Conservation (phyloP, 2,888 invertebrate genomes). For the Zaprionus bogoriensis region DNA sequence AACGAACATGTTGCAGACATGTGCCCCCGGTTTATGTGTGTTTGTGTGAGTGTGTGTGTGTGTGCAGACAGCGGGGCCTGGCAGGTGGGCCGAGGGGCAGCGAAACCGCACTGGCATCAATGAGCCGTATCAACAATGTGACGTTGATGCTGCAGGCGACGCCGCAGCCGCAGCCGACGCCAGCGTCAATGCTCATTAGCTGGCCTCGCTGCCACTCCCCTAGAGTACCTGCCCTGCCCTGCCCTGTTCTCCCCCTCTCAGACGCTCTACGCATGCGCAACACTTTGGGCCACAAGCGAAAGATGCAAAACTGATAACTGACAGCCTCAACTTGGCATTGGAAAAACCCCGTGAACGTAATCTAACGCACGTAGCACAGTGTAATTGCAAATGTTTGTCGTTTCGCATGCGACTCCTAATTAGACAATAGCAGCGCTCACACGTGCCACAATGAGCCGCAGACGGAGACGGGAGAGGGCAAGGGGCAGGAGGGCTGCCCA, state of each 20-base stretch:
- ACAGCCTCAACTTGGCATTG: constrained; percentile 30
- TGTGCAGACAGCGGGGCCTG: constrained; percentile 24
- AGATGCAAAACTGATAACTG: constrained; percentile 46
- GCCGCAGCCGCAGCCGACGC: too few species aligned
- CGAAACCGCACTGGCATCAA: constrained; percentile 51
- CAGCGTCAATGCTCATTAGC: constrained; percentile 34
- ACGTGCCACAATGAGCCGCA: constrained; percentile 22
- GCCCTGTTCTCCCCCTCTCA: not conserved
- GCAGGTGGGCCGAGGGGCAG: constrained; percentile 13
- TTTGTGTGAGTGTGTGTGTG: constrained; percentile 4
- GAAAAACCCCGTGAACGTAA: constrained; percentile 19
- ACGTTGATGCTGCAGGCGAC: constrained; percentile 22
- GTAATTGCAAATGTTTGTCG: constrained; percentile 72
- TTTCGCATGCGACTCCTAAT: constrained; percentile 53
- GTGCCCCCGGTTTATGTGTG: not conserved
- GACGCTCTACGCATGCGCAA: constrained; percentile 46
- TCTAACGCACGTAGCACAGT: constrained; percentile 56
- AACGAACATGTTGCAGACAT: constrained; percentile 16
- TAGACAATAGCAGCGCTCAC: constrained; percentile 54
- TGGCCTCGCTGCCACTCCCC: not conserved
- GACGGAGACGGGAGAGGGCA: not conserved
- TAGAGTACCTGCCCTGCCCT: not conserved
- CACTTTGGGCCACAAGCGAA: constrained; percentile 16
- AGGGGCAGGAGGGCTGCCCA: too few species aligned
- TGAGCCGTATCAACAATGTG: constrained; percentile 59